Evolutionary conservation across 92 coral and sea anemone genomes (phyloP), one percentile per base, ranked within the genome.

Genomic region (Epizoanthus stellaris): DNA sequence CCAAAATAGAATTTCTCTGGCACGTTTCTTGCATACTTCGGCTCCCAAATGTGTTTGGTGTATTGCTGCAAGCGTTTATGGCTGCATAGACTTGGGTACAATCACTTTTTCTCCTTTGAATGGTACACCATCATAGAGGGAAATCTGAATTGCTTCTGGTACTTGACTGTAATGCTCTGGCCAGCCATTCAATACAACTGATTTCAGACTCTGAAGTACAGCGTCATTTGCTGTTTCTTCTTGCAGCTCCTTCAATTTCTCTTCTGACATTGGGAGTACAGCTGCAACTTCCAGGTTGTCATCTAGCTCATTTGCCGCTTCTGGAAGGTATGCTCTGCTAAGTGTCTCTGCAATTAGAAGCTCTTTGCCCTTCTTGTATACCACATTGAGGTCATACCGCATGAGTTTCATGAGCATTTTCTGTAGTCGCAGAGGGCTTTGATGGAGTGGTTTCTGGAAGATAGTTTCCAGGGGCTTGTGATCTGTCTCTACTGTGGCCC

Each of bases 381-480:
- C 34, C 53, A 79, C 65, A 39, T 74, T 53, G 0, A 86, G 75
- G 63, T 77, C 85, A 43, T 79, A 86, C 16, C 57, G 80, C 79
- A 75, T 80, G 45, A 76, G 75, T 49, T 81, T 76, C 49, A 86
- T 80, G 83, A 86, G 66, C 89, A 86, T 86, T 45, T 69, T 76
- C 70, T 77, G 80, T 9, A 77, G 80, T 53, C 89, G 73, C 60
- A 75, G 73, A n/a, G 89, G 85, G 25, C 84, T 67, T 76, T 84
- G 77, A 72, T 57, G 77, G 9, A 77, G 74, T 6, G 85, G 80
- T 67, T 86, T 86, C 85, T 47, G 56, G 77, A 86, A 77, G 36
- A 79, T 86, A 23, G 75, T 52, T 69, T 77, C 85, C 36, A 86
- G 85, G 47, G 82, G 88, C 81, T 84, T 84, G 80, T 84, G 89